Conservation (phyloP, 2,797 vertebrate species). For the Macroramphosus scolopax region DNA sequence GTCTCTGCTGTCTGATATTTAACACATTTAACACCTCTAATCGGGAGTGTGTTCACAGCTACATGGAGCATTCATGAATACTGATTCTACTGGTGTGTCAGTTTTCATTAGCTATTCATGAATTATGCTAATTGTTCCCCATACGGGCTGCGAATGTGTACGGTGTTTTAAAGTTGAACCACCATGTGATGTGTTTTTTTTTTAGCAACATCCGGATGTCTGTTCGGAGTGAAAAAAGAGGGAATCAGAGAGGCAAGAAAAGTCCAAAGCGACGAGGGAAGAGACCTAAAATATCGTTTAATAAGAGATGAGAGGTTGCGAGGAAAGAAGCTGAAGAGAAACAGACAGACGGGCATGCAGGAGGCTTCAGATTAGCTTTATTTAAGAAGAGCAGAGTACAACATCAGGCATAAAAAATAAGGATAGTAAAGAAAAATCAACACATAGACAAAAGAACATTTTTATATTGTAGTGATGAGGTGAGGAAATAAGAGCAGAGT, state of each 20-base stretch:
- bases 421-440: background rate
- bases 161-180: too few species aligned
- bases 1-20: slow-evolving; percentile 1
- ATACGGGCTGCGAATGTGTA: too few species aligned
- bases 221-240: too few species aligned
- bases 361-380: slow-evolving; percentile 62
- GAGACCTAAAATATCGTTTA: slow-evolving; percentile 22
- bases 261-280: slow-evolving; percentile 11
- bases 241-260: slow-evolving; percentile 15
- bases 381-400: slow-evolving; percentile 49
- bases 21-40: slow-evolving; percentile 20
- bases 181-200: too few species aligned
- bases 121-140: too few species aligned
- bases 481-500: too few species aligned
- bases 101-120: background rate
- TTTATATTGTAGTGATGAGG: too few species aligned
- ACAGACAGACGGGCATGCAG: slow-evolving; percentile 59
- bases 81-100: too few species aligned
- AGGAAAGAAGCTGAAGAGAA: slow-evolving; percentile 26
- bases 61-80: too few species aligned
- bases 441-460: slow-evolving; percentile 1
- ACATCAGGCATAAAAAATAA: too few species aligned
- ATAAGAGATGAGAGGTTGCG: slow-evolving; percentile 20
- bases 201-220: too few species aligned
- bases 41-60: too few species aligned